phyloP scores from a whole-genome alignment of 2,113 vertebrate genomes.

The Oryzias javanicus region DNA sequence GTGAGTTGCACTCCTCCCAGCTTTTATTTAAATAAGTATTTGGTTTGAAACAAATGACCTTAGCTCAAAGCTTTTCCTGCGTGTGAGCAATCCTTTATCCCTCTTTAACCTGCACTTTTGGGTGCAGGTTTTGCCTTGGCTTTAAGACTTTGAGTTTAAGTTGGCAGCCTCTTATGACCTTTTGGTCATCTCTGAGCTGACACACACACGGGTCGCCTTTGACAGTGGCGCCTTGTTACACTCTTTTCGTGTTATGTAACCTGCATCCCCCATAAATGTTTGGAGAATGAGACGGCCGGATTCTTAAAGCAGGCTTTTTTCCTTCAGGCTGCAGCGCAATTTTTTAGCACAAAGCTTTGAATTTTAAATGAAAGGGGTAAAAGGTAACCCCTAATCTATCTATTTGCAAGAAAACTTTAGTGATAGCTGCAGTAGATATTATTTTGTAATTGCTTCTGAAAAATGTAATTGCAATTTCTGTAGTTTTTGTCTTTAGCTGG shows the following conservation, averaged over 20 bases:
- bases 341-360: neutral
- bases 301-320: slow-evolving; percentile 5
- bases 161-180: neutral
- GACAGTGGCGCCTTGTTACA: slow-evolving; percentile 43
- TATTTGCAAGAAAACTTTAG: no score
- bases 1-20: slow-evolving; percentile 73
- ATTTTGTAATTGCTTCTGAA: no score
- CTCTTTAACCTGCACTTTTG: neutral
- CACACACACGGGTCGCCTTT: slow-evolving; percentile 17
- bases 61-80: neutral
- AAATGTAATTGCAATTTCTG: no score
- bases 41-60: slow-evolving; percentile 1
- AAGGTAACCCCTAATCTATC: no score
- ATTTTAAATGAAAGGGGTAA: no score
- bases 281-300: neutral
- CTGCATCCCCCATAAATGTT: slow-evolving; percentile 32
- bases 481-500: no score
- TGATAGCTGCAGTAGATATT: no score
- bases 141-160: neutral
- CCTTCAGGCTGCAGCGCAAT: neutral
- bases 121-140: neutral
- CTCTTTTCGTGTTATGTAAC: slow-evolving; percentile 40
- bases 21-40: neutral
- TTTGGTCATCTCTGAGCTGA: slow-evolving; percentile 8
- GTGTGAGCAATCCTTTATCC: neutral